Conservation (phyloP, 2,113 vertebrate genomes). For the Prochilodus magdalenae region DNA sequence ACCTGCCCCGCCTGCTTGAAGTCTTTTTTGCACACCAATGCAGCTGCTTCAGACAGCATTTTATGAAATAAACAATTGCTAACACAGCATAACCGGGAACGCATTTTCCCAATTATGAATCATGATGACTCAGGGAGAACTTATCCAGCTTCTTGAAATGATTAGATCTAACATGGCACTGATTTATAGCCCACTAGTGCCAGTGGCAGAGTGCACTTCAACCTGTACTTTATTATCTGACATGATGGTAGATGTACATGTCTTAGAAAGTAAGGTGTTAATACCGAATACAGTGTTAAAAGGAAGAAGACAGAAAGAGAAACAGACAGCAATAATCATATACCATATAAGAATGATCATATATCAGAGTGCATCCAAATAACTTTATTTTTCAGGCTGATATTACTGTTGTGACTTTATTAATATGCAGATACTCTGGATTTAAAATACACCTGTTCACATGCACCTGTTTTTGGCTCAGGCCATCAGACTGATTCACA, state of each 20-base stretch:
- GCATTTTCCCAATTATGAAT: neutral
- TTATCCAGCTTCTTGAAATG: conserved; percentile 3
- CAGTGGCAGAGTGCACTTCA: neutral
- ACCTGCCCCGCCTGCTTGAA: neutral
- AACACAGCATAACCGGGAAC: neutral
- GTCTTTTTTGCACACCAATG: neutral
- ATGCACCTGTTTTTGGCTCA: no score
- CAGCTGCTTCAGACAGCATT: neutral
- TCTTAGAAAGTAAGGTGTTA: neutral
- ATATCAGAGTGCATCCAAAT: no score
- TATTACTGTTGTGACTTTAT: no score
- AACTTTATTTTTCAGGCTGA: no score
- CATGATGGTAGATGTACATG: no score
- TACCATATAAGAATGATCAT: no score
- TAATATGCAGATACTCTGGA: no score
- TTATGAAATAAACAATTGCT: neutral
- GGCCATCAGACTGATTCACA: no score
- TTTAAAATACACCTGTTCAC: no score
- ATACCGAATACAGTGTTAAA: neutral
- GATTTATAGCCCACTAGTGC: neutral
- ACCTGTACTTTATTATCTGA: neutral
- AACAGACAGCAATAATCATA: no score
- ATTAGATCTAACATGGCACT: conserved; percentile 2
- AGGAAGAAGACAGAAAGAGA: no score
- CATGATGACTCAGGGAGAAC: neutral